Evolutionary conservation across 2,113 vertebrate genomes (phyloP), one percentile per base, ranked within the genome.

Genomic region (Tichodroma muraria): DNA sequence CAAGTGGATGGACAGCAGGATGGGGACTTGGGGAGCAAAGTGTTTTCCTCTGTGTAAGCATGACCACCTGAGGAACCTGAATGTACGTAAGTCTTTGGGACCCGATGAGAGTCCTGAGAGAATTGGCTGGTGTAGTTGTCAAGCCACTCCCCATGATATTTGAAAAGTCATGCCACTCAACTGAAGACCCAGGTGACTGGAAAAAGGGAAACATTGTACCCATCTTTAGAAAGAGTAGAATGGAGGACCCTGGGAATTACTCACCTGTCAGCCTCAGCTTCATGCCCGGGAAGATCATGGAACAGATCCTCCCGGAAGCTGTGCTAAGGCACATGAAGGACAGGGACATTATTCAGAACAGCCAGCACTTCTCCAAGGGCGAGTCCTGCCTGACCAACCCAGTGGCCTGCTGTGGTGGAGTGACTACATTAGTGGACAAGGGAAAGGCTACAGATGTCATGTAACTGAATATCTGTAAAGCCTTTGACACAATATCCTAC

Each of bases 201-300:
- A 33, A 77, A 37, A 52, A 60, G 10, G 31, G 25, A 59, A 76
- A 57, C 25, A 42, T 14, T 49, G 31, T 44, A 42, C 17, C 6
- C 14, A 77, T 52, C 37, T 53, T 59, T 68, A 50, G 17, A 52
- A 44, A 52, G 37, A 30, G 33, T 44, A 31, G 33, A 60, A 85
- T 31, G 37, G 37, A 21, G 11, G 27, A 77, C 61, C 37, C 18
- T 44, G 54, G 22, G 31, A 77, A 7, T 21, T 59, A 44, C 6
- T 0, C 0, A 59, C 21, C 31, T 50, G 22, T 21, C 9, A 35
- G 33, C 22, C 14, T 52, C 21, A 42, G 4, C 61, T 50, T n/a
- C 2, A 3, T 85, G 21, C 21, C 25, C 33, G 25, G 11, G 22
- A 77, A 52, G 27, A 44, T 68, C 25, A 52, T 44, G 22, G 63